These are phyloP conservation scores for Chiroxiphia lanceolata DNA, from an alignment of 2,797 vertebrate species.

Conservation along the genomic window DNA sequence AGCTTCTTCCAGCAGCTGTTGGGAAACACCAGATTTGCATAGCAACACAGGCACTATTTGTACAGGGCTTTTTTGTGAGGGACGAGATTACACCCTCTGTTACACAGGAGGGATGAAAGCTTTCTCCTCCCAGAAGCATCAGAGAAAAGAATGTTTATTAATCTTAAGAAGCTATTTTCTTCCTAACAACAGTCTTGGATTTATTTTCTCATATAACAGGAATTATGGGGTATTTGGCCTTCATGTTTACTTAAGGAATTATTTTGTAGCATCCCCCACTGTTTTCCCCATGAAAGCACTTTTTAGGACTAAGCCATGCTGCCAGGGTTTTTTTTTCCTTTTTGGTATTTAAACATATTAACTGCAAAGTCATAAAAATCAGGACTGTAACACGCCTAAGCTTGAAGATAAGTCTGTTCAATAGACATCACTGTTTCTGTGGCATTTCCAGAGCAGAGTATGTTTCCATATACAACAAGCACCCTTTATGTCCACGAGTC, in stretches of 20 bases:
- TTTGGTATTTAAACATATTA: neutral
- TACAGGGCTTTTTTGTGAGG: neutral
- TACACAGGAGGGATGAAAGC: neutral
- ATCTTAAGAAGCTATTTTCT: neutral
- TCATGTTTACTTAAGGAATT: neutral
- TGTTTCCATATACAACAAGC: constrained; percentile 6
- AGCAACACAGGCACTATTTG: neutral
- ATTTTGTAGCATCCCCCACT: neutral
- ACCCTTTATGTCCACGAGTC: neutral
- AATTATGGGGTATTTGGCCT: neutral
- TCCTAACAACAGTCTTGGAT: neutral
- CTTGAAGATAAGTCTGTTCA: neutral
- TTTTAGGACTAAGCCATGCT: neutral
- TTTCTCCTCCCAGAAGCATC: neutral
- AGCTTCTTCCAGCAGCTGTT: constrained; percentile 38
- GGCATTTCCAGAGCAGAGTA: neutral
- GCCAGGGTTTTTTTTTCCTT: neutral
- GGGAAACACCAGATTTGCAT: constrained; percentile 41
- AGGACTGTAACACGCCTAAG: neutral
- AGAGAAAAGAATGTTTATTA: neutral
- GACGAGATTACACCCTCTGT: neutral
- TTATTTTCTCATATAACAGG: constrained; percentile 7
- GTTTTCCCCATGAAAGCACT: neutral
- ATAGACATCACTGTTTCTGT: constrained; percentile 15
- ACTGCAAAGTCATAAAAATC: constrained; percentile 1